These are phyloP conservation scores for Buteo buteo DNA, from an alignment of 2,113 vertebrate species.

Conservation along the genomic window DNA sequence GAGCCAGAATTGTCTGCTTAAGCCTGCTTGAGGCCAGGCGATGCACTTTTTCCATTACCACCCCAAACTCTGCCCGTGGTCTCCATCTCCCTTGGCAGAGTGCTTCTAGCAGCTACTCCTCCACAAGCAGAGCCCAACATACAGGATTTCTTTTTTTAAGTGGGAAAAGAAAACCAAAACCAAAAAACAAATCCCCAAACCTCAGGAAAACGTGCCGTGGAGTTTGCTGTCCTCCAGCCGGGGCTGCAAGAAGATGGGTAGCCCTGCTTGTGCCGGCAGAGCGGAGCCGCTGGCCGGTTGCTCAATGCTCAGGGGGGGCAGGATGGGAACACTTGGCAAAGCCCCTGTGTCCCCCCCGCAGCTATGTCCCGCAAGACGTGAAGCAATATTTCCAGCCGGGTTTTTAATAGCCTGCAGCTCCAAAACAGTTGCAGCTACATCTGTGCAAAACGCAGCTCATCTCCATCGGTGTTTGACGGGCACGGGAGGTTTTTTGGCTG, in stretches of 20 bases:
- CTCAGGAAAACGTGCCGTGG: accelerated
- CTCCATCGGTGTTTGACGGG: accelerated
- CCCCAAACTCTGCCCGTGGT: neutral
- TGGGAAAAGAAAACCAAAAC: too few species aligned
- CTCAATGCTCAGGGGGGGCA: neutral
- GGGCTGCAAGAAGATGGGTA: neutral
- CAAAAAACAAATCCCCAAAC: neutral
- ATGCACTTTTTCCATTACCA: conserved; percentile 20
- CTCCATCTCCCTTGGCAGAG: neutral
- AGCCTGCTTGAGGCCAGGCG: neutral
- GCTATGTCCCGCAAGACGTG: neutral
- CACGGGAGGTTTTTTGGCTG: neutral
- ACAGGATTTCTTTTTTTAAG: neutral
- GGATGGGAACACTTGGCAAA: neutral
- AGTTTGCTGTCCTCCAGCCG: neutral
- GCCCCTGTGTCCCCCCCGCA: neutral
- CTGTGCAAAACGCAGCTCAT: neutral
- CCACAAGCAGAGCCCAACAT: neutral
- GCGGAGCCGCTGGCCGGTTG: accelerated
- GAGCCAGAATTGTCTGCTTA: neutral
- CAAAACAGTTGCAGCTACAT: neutral
- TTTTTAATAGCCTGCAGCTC: neutral
- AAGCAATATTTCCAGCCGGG: neutral
- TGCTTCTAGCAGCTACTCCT: neutral
- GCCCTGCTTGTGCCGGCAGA: neutral